Base-by-base conservation (phyloP, 2,113 vertebrate species). In the Typhlomys cinereus region DNA sequence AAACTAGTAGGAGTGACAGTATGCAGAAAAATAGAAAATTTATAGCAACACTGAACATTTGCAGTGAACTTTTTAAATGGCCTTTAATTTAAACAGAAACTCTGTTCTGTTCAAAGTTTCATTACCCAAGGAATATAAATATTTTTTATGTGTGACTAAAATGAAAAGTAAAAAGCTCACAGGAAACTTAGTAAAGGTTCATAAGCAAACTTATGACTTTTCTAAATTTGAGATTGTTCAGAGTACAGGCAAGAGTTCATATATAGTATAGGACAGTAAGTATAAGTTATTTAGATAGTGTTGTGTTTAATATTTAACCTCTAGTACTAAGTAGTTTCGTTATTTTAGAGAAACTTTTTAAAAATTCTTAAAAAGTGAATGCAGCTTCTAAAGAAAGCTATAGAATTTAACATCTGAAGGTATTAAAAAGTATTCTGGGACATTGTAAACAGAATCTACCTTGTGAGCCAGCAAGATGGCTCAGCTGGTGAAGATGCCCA, bases 361-460 rank as follows among this genome's bases (percentile, higher is more conserved):
- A 88, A 81, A 84, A 39, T 87, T 93, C 79, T 83, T 91, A 82
- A 94, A 88, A 83, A 82, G 70, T 73, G 21, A 89, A 90, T 52
- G 29, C 14, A 80, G 21, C 69, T 95, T 82, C 46, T 85, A 23
- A 96, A 78, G 27, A 89, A 89, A 2, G n/a, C 76, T 94, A 18
- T 92, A 70, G 52, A 90, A 90, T 44, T 75, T 86, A 84, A 90
- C 10, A 61, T 82, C n/a, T 31, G 85, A 50, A 91, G 79, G 80
- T 59, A 93, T 15, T 92, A 69, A 1, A 76, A 93, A 90, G 44
- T 92, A 91, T 93, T 93, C 20, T 90, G 36, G 10, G 23, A 39
- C 82, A 84, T 84, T 92, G 15, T 66, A 88, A 93, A 90, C 80
- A 87, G 15, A 85, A 39, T 69, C 11, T 29, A 50, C 27, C 41